Evolutionary conservation across 1,140 invertebrate genomes (phyloP), one percentile per base, ranked within the genome.

Genomic region (Ips typographus): DNA sequence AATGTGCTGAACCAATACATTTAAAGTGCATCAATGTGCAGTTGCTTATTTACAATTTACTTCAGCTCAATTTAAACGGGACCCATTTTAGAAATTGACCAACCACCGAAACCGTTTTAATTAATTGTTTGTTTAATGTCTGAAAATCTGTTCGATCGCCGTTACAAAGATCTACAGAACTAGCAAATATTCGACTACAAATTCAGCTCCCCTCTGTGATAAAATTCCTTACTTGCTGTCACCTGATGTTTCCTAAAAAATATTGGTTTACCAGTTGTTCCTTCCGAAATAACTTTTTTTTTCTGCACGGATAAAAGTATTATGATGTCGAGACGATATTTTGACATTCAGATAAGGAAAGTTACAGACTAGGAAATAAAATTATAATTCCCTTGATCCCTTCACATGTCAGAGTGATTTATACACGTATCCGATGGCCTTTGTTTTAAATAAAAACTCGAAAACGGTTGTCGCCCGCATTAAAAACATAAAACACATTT

Each of bases 401-500:
- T 47, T 56, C 37, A 63, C n/a, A 49, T 63, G 67, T 62, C 67
- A 62, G 67, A 57, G 59, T 57, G 59, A 62, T 63, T 69, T 69
- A 69, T 63, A 41, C 40, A 63, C 49, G 47, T 69, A 63, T 69
- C 60, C 40, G n/a, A 44, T 57, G 67, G 2, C 42, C 67, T 69
- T 63, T 69, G 59, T 69, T 69, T 69, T 69, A 63, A 69, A 69
- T 63, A 63, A 69, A 62, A 69, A 44, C 55, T 38, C 49, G 39
- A 63, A 56, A 69, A 69, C 43, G 59, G 59, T 62, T 69, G 59
- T 69, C 52, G 67, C 38, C 43, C 56, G 60, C 67, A 36, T 62
- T 63, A 69, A 69, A 62, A 69, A 68, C 59, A 57, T 61, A 53
- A 69, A 69, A 69, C 49, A 69, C 67, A 63, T 62, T 69, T 63